Base-by-base conservation (phyloP, 1,140 invertebrate genomes). In the Laodelphax striatellus region DNA sequence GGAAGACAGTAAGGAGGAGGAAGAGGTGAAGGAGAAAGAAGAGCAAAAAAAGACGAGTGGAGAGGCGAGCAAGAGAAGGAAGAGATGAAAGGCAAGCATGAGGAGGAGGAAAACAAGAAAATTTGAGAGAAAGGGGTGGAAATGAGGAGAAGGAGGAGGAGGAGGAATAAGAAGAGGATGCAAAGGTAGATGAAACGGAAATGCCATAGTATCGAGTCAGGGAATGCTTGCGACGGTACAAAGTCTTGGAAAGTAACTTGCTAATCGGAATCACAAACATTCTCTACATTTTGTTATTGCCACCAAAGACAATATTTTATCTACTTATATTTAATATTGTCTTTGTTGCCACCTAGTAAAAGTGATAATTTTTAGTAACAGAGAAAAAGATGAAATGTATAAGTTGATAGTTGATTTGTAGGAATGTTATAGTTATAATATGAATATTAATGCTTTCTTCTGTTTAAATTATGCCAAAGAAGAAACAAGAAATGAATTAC, bases 31-130 rank as follows among this genome's bases (percentile, higher is more conserved):
- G 31, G 8, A 34, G 53, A 55, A 58, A 34, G 38, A 38, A 58
- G 56, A 57, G 54, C 24, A 24, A 55, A 28, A 55, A 19, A 42
- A 41, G 42, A 24, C 3, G 55, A 55, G 54, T 28, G 54, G 38
- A 34, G 38, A 34, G 8, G 54, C 28, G 24, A 55, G 24, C 28
- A 22, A 55, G 42, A 11, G 42, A 16, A 42, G 13, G 31, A 19
- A 19, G 38, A 19, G 28, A n/a, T n/a, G 16, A 13, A 56, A 31
- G 38, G 17, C 9, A n/a, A 58, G 44, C 8, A 34, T 24, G 41
- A 56, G 28, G 28, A 41, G 42, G 34, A 56, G 24, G 24, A 5
- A 56, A 19, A 56, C 21, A 28, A 28, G 2, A 28, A 28, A 4
- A 28, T 28, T 28, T 28, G 24, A 28, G 38, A 56, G 5, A 3